Evolutionary conservation across 2,888 invertebrate species (phyloP).

Genomic region (Willowsia nigromaculata): DNA sequence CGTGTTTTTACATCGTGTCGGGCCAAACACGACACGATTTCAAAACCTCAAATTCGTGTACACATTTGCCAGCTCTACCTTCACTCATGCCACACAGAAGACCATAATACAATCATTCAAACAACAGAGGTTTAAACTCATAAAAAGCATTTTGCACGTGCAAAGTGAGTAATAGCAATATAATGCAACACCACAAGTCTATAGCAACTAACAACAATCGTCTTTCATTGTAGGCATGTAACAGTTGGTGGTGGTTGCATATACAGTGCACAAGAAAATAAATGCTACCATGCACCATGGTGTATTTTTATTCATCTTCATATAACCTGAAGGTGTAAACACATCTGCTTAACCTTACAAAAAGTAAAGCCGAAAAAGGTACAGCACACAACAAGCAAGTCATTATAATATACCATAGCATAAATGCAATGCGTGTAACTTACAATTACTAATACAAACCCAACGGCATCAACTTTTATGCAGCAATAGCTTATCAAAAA

Average conservation of each 20-base stretch:
- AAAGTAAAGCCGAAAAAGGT: constrained; percentile 33
- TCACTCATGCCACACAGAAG: neutral
- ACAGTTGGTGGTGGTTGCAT: constrained; percentile 16
- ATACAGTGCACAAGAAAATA: neutral
- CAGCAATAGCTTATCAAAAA: constrained; percentile 52
- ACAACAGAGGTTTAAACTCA: constrained; percentile 17
- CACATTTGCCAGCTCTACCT: no score
- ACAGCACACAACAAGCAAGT: constrained; percentile 2
- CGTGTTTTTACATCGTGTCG: no score
- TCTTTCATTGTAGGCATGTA: constrained; percentile 50
- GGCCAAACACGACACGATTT: no score
- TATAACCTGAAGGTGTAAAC: constrained; percentile 60
- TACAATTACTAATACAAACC: neutral
- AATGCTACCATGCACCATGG: neutral
- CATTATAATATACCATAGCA: constrained; percentile 18
- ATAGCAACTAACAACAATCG: constrained; percentile 48
- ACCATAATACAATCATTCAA: neutral
- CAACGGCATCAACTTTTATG: constrained; percentile 32
- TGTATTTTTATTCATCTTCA: neutral
- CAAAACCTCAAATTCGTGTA: no score
- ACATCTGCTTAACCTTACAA: constrained; percentile 60
- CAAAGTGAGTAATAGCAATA: constrained; percentile 66
- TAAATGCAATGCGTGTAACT: neutral
- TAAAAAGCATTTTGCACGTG: constrained; percentile 59
- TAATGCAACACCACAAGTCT: constrained; percentile 46